A percentile compares a stretch with the other conserved stretches of the same genome.
Conservation (phyloP, 2,113 vertebrate genomes). For the Labrus mixtus region DNA sequence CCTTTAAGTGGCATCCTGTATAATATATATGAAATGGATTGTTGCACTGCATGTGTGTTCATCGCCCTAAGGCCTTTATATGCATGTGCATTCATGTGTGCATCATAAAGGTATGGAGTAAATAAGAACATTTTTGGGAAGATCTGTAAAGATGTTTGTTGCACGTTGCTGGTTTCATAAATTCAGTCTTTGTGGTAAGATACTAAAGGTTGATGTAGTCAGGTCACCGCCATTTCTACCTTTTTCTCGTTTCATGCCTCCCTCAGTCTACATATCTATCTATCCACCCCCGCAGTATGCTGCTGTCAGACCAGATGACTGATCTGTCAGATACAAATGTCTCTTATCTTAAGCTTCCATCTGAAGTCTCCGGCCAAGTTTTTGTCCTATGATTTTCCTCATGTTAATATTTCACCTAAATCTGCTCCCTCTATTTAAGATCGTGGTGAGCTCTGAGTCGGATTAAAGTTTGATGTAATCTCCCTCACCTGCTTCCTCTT, state of each 20-base stretch:
- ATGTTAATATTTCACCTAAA: conserved; percentile 16
- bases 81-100: neutral
- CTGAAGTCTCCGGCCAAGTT: neutral
- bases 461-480: neutral
- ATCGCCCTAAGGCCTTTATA: neutral
- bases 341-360: neutral
- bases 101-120: neutral
- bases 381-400: neutral
- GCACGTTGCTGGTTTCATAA: neutral
- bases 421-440: neutral
- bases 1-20: neutral
- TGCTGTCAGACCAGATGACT: conserved; percentile 20
- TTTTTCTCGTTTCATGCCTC: neutral
- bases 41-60: neutral
- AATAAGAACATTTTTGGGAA: neutral
- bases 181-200: neutral
- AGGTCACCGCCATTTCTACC: too few relatives aligned
- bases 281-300: neutral
- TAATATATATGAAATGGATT: neutral
- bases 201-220: neutral
- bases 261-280: neutral
- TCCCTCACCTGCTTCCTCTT: too few relatives aligned
- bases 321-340: conserved; percentile 34
- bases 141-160: neutral
- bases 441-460: neutral